Base-by-base conservation (phyloP, 2,113 vertebrate species). In the Myrmecobius fasciatus region DNA sequence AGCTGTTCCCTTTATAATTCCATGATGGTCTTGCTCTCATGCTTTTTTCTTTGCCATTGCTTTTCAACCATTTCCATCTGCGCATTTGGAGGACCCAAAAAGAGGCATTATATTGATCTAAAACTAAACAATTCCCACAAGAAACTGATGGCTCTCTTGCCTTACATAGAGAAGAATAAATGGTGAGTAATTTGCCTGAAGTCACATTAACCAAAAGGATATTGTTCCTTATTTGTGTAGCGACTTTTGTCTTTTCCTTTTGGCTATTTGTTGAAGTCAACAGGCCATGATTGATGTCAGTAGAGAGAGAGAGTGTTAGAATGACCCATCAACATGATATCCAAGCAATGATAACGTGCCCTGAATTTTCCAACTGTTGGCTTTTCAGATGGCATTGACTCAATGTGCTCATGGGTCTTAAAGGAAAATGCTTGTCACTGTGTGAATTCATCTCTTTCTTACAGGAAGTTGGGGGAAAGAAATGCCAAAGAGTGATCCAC, bases 1-100 rank as follows among this genome's bases (percentile, higher is more conserved):
- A 83, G n/a, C 20, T 83, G n/a, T 83, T 83, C 36, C n/a, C 67
- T 24, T 83, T 83, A 83, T 83, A 43, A 43, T 20, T 43, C n/a
- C n/a, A 43, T 83, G 20, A 83, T 43, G 67, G n/a, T 75, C 60
- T 75, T 75, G 14, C 60, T 83, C 67, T 83, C 36, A 0, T 83
- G 67, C n/a, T 6, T 83, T 83, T 83, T 83, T 43, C 31, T 36
- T 83, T 83, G 67, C 67, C n/a, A 83, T 83, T 83, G 60, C 60
- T 75, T 75, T 75, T n/a, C 60, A 75, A 75, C n/a, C n/a, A 83
- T 83, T 83, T 83, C 67, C 67, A 83, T 83, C 67, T 83, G 67
- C 43, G 67, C 67, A 43, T 43, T 43, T 83, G 67, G 67, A 83
- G n/a, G 36, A n/a, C n/a, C n/a, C 67, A 43, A 83, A 83, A 83